Conservation (phyloP, 2,113 vertebrate species). For the Pseudorasbora parva region DNA sequence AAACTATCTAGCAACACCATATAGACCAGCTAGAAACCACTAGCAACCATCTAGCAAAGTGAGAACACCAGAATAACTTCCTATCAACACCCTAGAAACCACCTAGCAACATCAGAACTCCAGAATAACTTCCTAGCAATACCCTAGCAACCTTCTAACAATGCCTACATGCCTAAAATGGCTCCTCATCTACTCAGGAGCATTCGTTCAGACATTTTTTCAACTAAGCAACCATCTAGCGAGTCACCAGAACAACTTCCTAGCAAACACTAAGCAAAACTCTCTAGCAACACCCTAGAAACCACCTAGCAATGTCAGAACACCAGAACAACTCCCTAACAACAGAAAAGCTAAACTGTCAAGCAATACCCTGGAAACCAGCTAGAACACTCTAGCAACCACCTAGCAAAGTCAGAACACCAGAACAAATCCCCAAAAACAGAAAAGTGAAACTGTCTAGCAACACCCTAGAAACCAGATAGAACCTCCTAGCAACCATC, state of each 20-base stretch:
- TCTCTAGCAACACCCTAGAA: background rate
- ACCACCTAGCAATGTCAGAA: background rate
- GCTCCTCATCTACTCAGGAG: too few species aligned
- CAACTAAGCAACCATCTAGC: too few species aligned
- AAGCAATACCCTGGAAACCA: background rate
- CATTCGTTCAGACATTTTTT: too few species aligned
- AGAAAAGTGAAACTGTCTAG: background rate
- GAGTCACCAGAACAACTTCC: background rate
- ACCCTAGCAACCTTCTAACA: too few species aligned
- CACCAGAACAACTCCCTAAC: background rate
- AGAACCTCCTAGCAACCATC: background rate
- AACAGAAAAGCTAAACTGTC: too few species aligned
- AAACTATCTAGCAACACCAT: background rate
- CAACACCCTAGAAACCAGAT: too few species aligned
- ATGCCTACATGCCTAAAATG: too few species aligned
- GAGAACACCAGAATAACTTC: background rate
- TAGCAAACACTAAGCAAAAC: background rate
- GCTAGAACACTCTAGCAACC: background rate
- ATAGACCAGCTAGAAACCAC: background rate
- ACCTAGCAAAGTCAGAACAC: background rate
- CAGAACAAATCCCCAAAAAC: too few species aligned
- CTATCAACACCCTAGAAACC: background rate
- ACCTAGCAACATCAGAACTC: background rate
- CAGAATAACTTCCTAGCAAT: background rate
- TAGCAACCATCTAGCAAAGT: background rate